Evolutionary conservation across 2,797 vertebrate species (phyloP).

Genomic region (Toxotes lorentzi): DNA sequence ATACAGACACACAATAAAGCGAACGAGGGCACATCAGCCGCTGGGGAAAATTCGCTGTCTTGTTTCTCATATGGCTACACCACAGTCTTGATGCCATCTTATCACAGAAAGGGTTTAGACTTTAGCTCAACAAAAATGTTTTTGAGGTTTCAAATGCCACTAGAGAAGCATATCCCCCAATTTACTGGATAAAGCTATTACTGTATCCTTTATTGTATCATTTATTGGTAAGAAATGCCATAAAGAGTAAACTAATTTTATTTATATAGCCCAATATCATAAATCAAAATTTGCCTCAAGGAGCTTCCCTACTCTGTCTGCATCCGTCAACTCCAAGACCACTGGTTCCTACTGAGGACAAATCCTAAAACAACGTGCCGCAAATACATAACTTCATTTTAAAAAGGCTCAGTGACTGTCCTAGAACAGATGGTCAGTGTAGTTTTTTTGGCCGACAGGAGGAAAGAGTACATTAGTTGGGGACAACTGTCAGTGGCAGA

Average conservation of each 20-base stretch:
- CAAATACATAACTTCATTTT: neutral
- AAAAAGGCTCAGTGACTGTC: neutral
- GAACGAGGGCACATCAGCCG: neutral
- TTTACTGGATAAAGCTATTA: neutral
- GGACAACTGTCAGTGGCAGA: neutral
- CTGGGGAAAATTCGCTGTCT: neutral
- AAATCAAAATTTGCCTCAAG: too few species aligned
- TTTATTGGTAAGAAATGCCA: neutral
- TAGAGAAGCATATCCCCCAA: neutral
- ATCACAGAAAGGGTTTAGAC: too few species aligned
- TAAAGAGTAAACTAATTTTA: neutral
- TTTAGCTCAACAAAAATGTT: too few species aligned
- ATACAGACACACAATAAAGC: neutral
- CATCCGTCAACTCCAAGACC: too few species aligned
- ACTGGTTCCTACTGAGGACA: neutral
- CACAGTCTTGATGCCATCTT: neutral
- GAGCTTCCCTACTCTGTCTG: too few species aligned
- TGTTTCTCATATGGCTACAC: neutral
- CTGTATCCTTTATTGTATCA: neutral
- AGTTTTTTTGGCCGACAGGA: neutral
- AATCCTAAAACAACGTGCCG: neutral
- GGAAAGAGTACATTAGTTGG: neutral
- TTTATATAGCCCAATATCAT: too few species aligned
- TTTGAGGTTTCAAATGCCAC: too few species aligned
- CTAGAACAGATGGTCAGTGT: neutral